Evolutionary conservation across 2,113 vertebrate species (phyloP).

Genomic region (Turdus rufiventris): DNA sequence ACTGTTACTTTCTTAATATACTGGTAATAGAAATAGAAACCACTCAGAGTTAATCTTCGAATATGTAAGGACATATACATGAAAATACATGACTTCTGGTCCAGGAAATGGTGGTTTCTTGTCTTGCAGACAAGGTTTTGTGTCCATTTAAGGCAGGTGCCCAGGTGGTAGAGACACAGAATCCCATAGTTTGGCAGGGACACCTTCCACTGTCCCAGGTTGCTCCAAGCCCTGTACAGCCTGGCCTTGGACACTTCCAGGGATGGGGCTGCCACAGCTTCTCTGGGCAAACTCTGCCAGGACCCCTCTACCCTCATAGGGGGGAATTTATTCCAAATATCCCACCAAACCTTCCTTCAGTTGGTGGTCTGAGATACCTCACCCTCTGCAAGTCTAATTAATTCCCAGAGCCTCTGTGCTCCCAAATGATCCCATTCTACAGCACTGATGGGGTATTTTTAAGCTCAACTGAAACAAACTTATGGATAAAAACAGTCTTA

Average conservation of each 20-base stretch:
- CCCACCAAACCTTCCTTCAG: background rate
- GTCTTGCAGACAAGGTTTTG: background rate
- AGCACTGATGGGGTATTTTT: background rate
- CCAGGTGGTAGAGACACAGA: background rate
- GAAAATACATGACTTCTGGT: background rate
- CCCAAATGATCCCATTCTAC: background rate
- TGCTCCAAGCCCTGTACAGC: background rate
- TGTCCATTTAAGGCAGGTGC: rapidly evolving
- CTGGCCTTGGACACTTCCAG: background rate
- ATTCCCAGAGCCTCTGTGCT: background rate
- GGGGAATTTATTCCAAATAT: background rate
- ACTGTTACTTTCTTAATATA: background rate
- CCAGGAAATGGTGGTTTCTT: background rate
- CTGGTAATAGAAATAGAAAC: background rate
- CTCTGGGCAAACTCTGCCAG: background rate
- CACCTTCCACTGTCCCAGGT: rapidly evolving
- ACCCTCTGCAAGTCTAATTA: background rate
- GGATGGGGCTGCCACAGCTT: background rate
- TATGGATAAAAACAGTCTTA: background rate
- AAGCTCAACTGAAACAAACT: background rate
- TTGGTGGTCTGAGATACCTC: rapidly evolving
- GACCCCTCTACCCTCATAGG: background rate
- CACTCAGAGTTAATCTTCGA: background rate
- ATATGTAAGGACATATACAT: rapidly evolving
- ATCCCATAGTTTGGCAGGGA: background rate